phyloP scores from a whole-genome alignment of 1,140 invertebrate genomes.

The Phenacoccus solenopsis region DNA sequence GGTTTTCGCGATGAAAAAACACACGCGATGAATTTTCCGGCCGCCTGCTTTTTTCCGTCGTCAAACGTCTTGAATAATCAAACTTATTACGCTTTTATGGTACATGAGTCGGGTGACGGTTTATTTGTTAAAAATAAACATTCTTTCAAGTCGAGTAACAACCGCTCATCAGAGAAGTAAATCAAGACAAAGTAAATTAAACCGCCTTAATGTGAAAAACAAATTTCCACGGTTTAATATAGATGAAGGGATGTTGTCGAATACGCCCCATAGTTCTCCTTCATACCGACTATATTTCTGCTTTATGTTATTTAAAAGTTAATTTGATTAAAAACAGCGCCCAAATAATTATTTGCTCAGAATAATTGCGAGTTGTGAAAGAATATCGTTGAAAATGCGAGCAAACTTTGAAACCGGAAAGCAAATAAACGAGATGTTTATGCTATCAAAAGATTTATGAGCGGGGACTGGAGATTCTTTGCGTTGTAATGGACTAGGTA shows the following conservation, averaged over 20 bases:
- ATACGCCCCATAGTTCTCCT: background rate
- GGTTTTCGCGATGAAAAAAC: too few species aligned
- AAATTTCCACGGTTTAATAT: background rate
- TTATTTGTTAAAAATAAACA: background rate
- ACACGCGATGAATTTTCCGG: too few species aligned
- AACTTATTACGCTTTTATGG: too few species aligned
- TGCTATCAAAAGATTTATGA: background rate
- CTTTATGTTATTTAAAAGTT: background rate
- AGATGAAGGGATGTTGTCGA: background rate
- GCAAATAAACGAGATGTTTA: background rate
- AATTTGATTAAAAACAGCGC: background rate
- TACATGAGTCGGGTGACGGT: too few species aligned
- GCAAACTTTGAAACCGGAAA: background rate
- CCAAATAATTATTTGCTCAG: background rate
- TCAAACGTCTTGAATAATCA: background rate
- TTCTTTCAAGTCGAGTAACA: background rate
- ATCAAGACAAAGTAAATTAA: background rate
- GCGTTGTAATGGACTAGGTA: too few species aligned
- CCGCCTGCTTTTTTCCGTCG: background rate
- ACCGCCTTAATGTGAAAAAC: background rate
- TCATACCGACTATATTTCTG: background rate
- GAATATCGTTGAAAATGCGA: background rate
- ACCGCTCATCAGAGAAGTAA: background rate
- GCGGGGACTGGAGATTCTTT: too few species aligned
- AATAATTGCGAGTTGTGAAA: background rate